Evolutionary conservation across 2,113 vertebrate genomes (phyloP), one percentile per base, ranked within the genome.

Genomic region (Eublepharis macularius): DNA sequence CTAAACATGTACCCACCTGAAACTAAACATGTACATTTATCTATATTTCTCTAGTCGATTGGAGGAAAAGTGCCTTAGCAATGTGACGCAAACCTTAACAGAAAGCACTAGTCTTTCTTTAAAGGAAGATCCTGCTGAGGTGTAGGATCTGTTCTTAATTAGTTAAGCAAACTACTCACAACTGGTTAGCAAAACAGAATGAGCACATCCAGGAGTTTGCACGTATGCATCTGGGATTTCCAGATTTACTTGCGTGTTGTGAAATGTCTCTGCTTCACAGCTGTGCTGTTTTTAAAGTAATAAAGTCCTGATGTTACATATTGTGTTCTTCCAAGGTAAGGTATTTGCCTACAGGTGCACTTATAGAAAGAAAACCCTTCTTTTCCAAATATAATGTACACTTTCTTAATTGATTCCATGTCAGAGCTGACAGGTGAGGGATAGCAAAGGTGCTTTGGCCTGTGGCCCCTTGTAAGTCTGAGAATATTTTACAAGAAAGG

Each of bases 381-480:
- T 32, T 49, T 41, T 69, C 34, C 34, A 66, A 84, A 36, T 2
- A 36, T 41, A 36, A 66, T 8, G 12, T 6, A 12, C 10, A 9
- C 29, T 57, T 54, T 77, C 12, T 84, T 47, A 72, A 17, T 81
- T 36, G 39, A 80, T 87, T n/a, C 1, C 4, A 0, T 0, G 1
- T 4, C 29, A 76, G 29, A 36, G 80, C 21, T 17, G 45, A 63
- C 43, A 16, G 17, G 19, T 1, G 60, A 63, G 26, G 29, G 0
- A 70, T 82, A 36, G 21, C 1, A 32, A 39, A 0, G 24, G 6
- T 9, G 26, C 32, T 29, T 1, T 36, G 47, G 49, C 0, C 2
- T 81, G 26, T n/a, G 26, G 82, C 9, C 7, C 19, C 26, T 12
- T 0, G 0, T n/a, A 43, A 70, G 49, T 32, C n/a, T 66, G 45